A percentile compares a stretch with the other conserved stretches of the same genome.
phyloP scores from a whole-genome alignment of 2,113 vertebrate genomes.

The Donacobius atricapilla region DNA sequence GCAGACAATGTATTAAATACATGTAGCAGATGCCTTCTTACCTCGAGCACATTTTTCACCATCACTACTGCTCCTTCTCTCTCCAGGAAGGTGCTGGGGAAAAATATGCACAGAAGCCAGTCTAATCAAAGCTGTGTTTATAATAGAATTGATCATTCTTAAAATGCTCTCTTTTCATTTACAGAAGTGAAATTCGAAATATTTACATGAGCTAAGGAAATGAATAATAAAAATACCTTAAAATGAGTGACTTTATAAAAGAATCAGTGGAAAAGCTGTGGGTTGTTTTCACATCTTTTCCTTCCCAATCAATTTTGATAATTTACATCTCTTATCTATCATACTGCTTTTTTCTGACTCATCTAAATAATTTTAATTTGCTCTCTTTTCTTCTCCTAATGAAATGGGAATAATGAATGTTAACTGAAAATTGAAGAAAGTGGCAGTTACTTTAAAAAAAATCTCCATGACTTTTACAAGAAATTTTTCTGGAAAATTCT shows the following conservation, averaged over 20 bases:
- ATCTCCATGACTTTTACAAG: not conserved
- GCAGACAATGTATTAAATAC: not conserved
- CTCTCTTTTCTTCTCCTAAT: not conserved
- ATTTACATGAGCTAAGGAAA: not conserved
- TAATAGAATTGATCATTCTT: not conserved
- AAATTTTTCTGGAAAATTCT: not conserved
- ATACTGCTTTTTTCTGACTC: not conserved
- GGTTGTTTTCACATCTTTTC: not conserved
- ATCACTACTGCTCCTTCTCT: not conserved
- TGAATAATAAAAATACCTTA: not conserved
- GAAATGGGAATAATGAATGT: not conserved
- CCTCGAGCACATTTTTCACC: rapidly evolving
- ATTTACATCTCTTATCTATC: not conserved
- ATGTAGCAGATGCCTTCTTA: not conserved
- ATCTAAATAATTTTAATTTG: not conserved
- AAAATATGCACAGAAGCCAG: not conserved
- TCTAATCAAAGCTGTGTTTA: not conserved
- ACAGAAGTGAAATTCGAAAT: not conserved
- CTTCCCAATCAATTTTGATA: not conserved
- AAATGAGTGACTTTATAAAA: not conserved
- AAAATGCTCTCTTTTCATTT: not conserved
- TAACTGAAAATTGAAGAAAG: not conserved
- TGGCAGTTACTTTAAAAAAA: not conserved
- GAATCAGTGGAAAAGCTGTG: not conserved
- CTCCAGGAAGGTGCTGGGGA: not conserved